Evolutionary conservation across 2,888 invertebrate genomes (phyloP), one percentile per base, ranked within the genome.

Genomic region (Ennomos fuscantarius): DNA sequence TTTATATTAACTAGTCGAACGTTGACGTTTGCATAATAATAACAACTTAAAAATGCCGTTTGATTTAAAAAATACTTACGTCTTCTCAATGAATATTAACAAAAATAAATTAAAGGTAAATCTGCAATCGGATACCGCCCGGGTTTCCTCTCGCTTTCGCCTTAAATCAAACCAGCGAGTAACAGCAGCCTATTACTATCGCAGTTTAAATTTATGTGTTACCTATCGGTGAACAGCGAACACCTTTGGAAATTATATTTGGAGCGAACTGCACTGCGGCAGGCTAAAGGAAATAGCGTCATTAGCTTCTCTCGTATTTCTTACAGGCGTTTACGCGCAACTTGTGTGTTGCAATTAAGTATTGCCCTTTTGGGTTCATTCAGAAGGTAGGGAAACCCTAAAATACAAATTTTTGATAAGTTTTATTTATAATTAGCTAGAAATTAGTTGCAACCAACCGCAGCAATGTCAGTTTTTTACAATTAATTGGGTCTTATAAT

Each of bases 241-340:
- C 84, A 85, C 84, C 82, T 86, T 86, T 83, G 79, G 76, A 86
- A 84, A 87, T 88, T 85, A 86, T 87, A 87, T 88, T 88, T 86
- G 80, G 79, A 79, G 69, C 73, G 70, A 75, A 76, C 84, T 85
- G 87, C 89, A 89, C 66, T 86, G 86, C 89, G 81, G 83, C 68
- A 67, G 74, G 76, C 72, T 74, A 76, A 77, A 85, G 89, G 90
- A 90, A 89, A 89, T 89, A 74, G 84, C 82, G 80, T 89, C 89
- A 89, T 90, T 89, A 90, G 86, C 79, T 85, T 84, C 79, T 82
- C 86, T 82, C 86, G 84, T 87, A 88, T 87, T 86, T 88, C 85
- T 89, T 84, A 49, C 69, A 66, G 44, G 72, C 84, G 77, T 87
- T 87, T 86, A 82, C 78, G 82, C 75, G 76, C 77, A 78, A 78